These are phyloP conservation scores for Phaonia tiefii DNA, from an alignment of 2,888 invertebrate species.

Conservation along the genomic window DNA sequence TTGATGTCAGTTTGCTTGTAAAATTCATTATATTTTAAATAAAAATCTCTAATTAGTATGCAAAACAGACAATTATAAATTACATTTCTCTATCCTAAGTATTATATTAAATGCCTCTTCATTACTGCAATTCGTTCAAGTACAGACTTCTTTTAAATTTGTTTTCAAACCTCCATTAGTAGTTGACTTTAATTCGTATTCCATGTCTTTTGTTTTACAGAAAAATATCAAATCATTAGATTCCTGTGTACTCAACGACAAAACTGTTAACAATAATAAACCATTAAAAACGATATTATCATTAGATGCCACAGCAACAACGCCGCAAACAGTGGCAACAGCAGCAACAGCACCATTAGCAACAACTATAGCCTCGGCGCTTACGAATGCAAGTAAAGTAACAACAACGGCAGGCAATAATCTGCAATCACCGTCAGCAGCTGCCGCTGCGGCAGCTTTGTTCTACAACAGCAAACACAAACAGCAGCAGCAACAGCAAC, in stretches of 20 bases:
- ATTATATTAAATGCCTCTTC: no score
- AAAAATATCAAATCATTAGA: conserved; percentile 80
- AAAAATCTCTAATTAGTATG: not conserved
- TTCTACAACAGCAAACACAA: conserved; percentile 55
- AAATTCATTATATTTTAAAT: no score
- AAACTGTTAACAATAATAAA: conserved; percentile 79
- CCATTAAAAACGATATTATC: conserved; percentile 78
- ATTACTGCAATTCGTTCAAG: no score
- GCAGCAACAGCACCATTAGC: conserved; percentile 30
- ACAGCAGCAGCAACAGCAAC: conserved; percentile 62
- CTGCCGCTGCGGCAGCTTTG: conserved; percentile 56
- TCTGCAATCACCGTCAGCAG: conserved; percentile 62
- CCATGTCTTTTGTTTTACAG: conserved; percentile 69
- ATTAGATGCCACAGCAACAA: conserved; percentile 73
- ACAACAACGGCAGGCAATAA: conserved; percentile 52
- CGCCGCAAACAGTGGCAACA: conserved; percentile 61
- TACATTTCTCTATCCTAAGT: conserved; percentile 1
- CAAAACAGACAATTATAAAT: not conserved
- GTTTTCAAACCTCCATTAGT: conserved; percentile 25
- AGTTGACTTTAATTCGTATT: no score
- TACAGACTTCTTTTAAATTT: conserved; percentile 38
- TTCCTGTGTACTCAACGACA: conserved; percentile 75
- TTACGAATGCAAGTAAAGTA: conserved; percentile 36
- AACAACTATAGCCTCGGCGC: conserved; percentile 16
- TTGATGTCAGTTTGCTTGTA: no score